A percentile compares a stretch with the other conserved stretches of the same genome.
Evolutionary conservation across 2,113 vertebrate genomes (phyloP).

Genomic region (Desmodus rotundus): DNA sequence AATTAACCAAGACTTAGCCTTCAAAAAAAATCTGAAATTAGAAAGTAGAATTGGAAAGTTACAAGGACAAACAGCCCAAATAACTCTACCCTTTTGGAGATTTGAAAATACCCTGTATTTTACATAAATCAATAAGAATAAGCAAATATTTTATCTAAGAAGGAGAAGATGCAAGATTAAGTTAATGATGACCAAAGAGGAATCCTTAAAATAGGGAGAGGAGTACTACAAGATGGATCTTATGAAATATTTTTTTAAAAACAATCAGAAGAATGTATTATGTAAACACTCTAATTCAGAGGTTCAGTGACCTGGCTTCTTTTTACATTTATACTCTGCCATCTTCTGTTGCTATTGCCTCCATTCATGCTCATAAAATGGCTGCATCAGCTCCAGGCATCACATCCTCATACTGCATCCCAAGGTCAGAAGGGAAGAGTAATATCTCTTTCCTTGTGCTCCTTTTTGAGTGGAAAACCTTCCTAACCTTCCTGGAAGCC

Average conservation of each 20-base stretch:
- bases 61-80: not conserved
- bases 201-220: not conserved
- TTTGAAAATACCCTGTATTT: conserved; percentile 12
- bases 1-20: not conserved
- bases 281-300: not conserved
- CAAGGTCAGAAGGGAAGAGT: not conserved
- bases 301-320: not conserved
- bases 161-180: not conserved
- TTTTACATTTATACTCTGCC: not conserved
- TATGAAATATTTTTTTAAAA: not conserved
- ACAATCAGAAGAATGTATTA: not conserved
- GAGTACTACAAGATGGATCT: not conserved
- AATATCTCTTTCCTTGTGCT: not conserved
- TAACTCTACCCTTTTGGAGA: not conserved
- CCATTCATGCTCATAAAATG: not conserved
- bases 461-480: not conserved
- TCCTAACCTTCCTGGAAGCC: not conserved
- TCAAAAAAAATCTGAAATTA: conserved; percentile 19
- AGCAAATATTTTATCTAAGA: conserved; percentile 5
- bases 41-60: not conserved
- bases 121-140: not conserved
- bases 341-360: not conserved
- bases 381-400: not conserved
- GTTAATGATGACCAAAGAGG: not conserved
- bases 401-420: not conserved